Percentiles rank a stretch among this genome's conserved stretches.
Evolutionary conservation across 1,140 invertebrate genomes (phyloP).

Genomic region (Campoletis sonorensis): DNA sequence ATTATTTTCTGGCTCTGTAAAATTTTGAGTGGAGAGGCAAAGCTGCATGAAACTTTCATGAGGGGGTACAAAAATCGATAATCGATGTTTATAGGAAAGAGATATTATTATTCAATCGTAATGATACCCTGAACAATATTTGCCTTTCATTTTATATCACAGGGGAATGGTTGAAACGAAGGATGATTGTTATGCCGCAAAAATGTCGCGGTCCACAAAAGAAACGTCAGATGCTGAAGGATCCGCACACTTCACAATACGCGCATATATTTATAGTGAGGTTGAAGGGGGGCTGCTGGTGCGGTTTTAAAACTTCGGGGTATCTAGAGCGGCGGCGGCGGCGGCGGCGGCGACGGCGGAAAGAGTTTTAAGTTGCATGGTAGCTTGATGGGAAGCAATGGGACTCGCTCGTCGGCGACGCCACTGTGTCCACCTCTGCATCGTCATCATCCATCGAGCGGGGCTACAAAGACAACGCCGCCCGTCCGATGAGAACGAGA

Average conservation of each 20-base stretch:
- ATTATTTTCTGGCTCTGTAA: no score
- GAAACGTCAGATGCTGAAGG: not conserved
- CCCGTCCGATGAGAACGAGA: conserved; percentile 56
- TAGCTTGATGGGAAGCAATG: conserved; percentile 25
- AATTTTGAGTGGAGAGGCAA: no score
- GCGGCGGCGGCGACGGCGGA: not conserved
- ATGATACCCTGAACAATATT: not conserved
- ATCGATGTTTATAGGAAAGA: not conserved
- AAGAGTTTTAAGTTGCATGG: conserved; percentile 19
- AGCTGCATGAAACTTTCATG: not conserved
- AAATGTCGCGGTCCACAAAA: conserved; percentile 5
- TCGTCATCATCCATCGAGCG: conserved; percentile 71
- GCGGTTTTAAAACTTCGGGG: conserved; percentile 49
- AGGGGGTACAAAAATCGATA: not conserved
- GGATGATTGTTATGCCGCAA: conserved; percentile 7
- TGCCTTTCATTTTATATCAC: not conserved
- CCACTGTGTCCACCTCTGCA: conserved; percentile 60
- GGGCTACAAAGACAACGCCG: conserved; percentile 72
- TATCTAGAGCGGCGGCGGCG: conserved; percentile 32
- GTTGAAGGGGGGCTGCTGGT: conserved; percentile 52
- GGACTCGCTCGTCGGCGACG: conserved; percentile 13
- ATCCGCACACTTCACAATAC: conserved; percentile 11
- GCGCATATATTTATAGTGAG: conserved; percentile 25
- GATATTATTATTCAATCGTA: not conserved
- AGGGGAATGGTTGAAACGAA: not conserved